Conservation (phyloP, 2,888 invertebrate species). For the Amiota communis region DNA sequence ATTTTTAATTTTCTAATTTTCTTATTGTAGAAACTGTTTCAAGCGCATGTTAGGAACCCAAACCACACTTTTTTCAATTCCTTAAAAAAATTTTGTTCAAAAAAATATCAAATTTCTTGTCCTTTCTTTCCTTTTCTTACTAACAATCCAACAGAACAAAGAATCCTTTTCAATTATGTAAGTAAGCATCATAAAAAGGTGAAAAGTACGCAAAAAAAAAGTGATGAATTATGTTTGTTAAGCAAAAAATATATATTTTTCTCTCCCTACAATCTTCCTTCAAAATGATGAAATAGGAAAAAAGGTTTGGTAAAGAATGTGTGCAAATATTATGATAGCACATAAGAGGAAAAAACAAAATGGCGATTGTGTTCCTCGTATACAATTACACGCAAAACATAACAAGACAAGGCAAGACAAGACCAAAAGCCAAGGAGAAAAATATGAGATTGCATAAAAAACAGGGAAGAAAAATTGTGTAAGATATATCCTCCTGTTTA, state of each 20-base stretch:
- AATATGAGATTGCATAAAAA: background rate
- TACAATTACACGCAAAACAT: background rate
- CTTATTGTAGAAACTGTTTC: too few species aligned
- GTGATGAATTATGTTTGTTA: slow-evolving; percentile 61
- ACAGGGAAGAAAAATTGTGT: background rate
- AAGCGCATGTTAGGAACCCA: too few species aligned
- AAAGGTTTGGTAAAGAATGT: slow-evolving; percentile 33
- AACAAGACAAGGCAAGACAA: background rate
- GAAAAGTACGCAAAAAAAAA: slow-evolving; percentile 12
- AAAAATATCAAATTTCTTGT: too few species aligned
- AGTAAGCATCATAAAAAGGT: background rate
- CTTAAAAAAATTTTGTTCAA: too few species aligned
- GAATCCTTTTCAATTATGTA: too few species aligned
- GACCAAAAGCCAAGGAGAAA: background rate
- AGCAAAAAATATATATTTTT: slow-evolving; percentile 47
- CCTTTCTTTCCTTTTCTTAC: too few species aligned
- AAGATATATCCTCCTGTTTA: background rate
- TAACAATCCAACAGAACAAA: too few species aligned
- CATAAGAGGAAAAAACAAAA: slow-evolving; percentile 35
- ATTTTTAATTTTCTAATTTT: too few species aligned
- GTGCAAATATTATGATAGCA: slow-evolving; percentile 58
- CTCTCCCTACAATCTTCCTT: background rate
- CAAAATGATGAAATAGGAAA: too few species aligned
- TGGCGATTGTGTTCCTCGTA: slow-evolving; percentile 44
- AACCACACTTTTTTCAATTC: too few species aligned